Evolutionary conservation across 1,140 invertebrate species (phyloP), one percentile per base, ranked within the genome.

Genomic region (Drosophila elegans): DNA sequence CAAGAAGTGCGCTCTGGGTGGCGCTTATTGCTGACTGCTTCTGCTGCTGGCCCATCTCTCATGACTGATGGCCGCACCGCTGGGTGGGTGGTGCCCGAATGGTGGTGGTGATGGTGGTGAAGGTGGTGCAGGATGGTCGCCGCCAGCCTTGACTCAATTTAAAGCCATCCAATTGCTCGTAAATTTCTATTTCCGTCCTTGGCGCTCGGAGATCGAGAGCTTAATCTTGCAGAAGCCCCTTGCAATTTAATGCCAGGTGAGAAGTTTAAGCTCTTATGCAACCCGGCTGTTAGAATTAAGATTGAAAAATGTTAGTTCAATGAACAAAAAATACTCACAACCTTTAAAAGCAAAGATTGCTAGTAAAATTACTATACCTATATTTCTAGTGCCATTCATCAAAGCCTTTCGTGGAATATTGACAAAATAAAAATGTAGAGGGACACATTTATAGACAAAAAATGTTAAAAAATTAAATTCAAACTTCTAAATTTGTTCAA

Each of bases 1-100:
- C 83, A 75, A 85, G 69, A 85, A 75, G 69, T 84, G 64, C 75
- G 80, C 73, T 49, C 56, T 78, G 52, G 61, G 72, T 53, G 76
- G 54, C 68, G 54, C 78, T 84, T 78, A 78, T 78, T 86, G 81
- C 81, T 68, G 0, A 46, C 73, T 57, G 73, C 68, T 41, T 29
- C 32, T 78, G 61, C 81, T 68, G 61, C 66, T 53, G 67, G 55
- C 60, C 46, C 60, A 51, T 62, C 55, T 56, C 45, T 27, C 74
- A 25, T 68, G 61, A 67, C 51, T 76, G 56, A 71, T 61, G 71
- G 42, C 16, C 25, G 10, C 10, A 32, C 25, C 10, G 12, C 3
- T n/a, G 9, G 46, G 6, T n/a, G 45, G 45, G 10, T 13, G 4
- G 1, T 41, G 39, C 39, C n/a, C 9, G 1, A 25, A 13, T 11